Conservation (phyloP, 2,888 invertebrate genomes). For the Troides oblongomaculatus region DNA sequence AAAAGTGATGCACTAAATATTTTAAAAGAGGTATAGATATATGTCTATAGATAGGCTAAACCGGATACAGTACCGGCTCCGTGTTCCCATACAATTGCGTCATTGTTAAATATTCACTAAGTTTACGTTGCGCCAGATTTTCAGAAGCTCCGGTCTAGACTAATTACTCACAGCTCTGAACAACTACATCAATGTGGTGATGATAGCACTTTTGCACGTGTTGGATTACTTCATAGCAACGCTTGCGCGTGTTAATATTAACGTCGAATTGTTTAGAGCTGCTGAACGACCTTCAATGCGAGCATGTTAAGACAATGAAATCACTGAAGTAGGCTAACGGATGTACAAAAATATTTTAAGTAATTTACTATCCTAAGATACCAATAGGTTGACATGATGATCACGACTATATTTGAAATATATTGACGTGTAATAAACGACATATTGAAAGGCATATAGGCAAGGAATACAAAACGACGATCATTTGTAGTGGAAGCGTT, state of each 20-base stretch:
- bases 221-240: constrained; percentile 22
- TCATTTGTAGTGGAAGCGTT: too few species aligned
- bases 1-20: too few species aligned
- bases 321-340: not conserved
- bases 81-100: constrained; percentile 13
- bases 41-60: not conserved
- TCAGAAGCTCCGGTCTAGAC: constrained; percentile 39
- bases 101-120: constrained; percentile 24
- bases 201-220: constrained; percentile 26
- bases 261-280: constrained; percentile 1
- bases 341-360: too few species aligned
- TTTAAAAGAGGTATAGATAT: not conserved
- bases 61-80: not conserved
- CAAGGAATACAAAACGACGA: too few species aligned
- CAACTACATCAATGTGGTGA: constrained; percentile 23
- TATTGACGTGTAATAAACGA: too few species aligned
- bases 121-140: constrained; percentile 41
- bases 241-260: constrained; percentile 19
- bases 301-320: constrained; percentile 4
- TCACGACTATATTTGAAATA: too few species aligned
- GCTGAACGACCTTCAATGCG: constrained; percentile 15
- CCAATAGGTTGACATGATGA: too few species aligned
- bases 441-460: too few species aligned
- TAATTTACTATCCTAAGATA: too few species aligned
- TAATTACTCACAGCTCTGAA: constrained; percentile 36